These are phyloP conservation scores for Pogonocichla stellata DNA, from an alignment of 2,113 vertebrate genomes.

Conservation along the genomic window DNA sequence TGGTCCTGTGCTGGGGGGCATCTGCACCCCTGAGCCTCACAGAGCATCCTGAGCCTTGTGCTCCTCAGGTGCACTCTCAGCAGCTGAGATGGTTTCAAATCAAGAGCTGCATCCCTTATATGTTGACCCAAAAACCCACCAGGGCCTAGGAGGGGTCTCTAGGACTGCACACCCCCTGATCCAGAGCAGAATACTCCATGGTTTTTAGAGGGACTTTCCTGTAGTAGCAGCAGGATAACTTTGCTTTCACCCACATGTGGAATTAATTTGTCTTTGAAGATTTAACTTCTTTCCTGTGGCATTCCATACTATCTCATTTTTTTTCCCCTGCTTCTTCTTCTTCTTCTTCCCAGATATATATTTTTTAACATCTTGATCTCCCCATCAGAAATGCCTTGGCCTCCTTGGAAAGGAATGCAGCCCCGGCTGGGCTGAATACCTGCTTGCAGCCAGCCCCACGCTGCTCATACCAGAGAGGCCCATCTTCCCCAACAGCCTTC, in stretches of 20 bases:
- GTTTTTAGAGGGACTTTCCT: not conserved
- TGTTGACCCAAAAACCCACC: not conserved
- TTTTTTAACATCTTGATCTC: conserved; percentile 70
- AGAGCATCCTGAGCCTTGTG: not conserved
- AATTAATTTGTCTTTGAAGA: conserved; percentile 76
- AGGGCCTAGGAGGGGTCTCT: not conserved
- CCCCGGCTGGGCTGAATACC: conserved; percentile 82
- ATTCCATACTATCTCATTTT: conserved; percentile 56
- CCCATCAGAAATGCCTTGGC: conserved; percentile 72
- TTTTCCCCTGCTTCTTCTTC: not conserved
- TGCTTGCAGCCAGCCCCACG: conserved; percentile 73
- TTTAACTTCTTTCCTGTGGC: conserved; percentile 73
- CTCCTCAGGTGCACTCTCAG: not conserved
- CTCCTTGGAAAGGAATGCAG: conserved; percentile 79
- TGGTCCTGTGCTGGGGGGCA: not conserved
- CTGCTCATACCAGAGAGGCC: conserved; percentile 81
- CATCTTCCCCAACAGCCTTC: conserved; percentile 41
- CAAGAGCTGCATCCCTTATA: not conserved
- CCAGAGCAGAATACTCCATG: not conserved
- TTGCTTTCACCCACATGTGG: conserved; percentile 81
- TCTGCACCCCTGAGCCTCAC: not conserved
- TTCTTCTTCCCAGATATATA: conserved; percentile 28
- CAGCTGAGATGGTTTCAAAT: not conserved
- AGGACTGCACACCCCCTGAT: not conserved
- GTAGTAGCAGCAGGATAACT: conserved; percentile 54